Base-by-base conservation (phyloP, 1,140 invertebrate species). In the Temnothorax nylanderi region DNA sequence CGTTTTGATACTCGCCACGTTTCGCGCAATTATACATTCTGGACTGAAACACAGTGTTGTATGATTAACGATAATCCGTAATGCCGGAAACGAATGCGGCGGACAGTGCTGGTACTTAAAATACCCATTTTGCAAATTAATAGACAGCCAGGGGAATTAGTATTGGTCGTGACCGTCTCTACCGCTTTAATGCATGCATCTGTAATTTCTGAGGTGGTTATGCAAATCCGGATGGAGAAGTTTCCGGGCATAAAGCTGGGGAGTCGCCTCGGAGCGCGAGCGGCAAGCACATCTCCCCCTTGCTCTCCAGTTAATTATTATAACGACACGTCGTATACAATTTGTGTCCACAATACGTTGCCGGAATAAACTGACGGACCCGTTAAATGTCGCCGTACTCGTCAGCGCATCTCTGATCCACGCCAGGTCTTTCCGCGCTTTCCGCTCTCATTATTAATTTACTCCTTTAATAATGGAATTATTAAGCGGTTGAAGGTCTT, bases 151-250 rank as follows among this genome's bases (percentile, higher is more conserved):
- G 41, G 87, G 87, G 76, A 82, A 93, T 91, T 91, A 91, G 88
- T 89, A 85, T 86, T 80, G 76, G 80, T 56, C 74, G 85, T 69
- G 87, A 87, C 85, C 72, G 74, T 49, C 49, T 72, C 74, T 87
- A 82, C 71, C 86, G 86, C 88, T 87, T 92, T 88, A 93, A 91
- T 88, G 86, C 71, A 84, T 87, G 74, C 65, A 76, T 90, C 86
- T 92, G 91, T 89, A 93, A 93, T 92, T 92, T 93, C 91, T 92
- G 88, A 91, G 88, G 88, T 92, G 87, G 89, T 93, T 93, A 93
- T 93, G 93, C 89, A 93, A 93, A 93, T 93, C 56, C 60, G 47
- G 72, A 65, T 78, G 85, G 87, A 88, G 76, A 74, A 93, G 80
- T 92, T 92, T 90, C 84, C 77, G 72, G 84, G 78, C 69, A 88